Base-by-base conservation (phyloP, 2,797 vertebrate genomes). In the Trematomus bernacchii region DNA sequence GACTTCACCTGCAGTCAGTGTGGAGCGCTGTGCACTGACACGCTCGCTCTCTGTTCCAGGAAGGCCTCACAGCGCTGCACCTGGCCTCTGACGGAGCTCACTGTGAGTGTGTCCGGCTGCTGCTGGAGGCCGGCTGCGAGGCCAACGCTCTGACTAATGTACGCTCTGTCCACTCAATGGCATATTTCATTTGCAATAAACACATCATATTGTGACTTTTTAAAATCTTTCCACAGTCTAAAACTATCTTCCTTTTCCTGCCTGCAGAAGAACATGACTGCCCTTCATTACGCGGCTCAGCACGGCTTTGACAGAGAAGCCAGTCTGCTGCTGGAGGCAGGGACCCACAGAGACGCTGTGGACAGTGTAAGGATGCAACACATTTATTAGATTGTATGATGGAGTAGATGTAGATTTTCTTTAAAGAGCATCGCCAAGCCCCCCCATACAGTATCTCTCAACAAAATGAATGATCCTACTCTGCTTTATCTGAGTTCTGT, bases 1-100 rank as follows among this genome's bases (percentile, higher is more conserved):
- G 33, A 37, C 33, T 37, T 6, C 46, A 47, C 3, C 13, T 27
- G 7, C 21, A 6, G 18, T 42, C 9, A 6, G 10, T 13, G 14
- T 48, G 13, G 18, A 4, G 13, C n/a, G 14, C 4, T 21, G 10
- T 21, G 21, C 16, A 54, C 15, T 66, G 21, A 21, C 18, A 5
- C 58, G 59, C 3, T 3, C 8, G 16, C 55, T 52, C 9, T 52
- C 9, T 66, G 19, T 88, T 40, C 55, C 78, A 98, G 97, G 96
- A 96, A 12, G 97, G 96, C 46, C 91, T 96, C 74, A 95, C 95
- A 0, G 94, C 96, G 1, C 71, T 99, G 83, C 97, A 98, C 69
- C 12, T 92, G 8, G 95, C 96, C 13, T 92, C 94, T 2, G 92
- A 96, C 57, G 95, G 93, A n/a, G 94, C 91, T 54, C 94, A 96